phyloP scores from a whole-genome alignment of 2,888 invertebrate genomes.

The Aphrophora alni region DNA sequence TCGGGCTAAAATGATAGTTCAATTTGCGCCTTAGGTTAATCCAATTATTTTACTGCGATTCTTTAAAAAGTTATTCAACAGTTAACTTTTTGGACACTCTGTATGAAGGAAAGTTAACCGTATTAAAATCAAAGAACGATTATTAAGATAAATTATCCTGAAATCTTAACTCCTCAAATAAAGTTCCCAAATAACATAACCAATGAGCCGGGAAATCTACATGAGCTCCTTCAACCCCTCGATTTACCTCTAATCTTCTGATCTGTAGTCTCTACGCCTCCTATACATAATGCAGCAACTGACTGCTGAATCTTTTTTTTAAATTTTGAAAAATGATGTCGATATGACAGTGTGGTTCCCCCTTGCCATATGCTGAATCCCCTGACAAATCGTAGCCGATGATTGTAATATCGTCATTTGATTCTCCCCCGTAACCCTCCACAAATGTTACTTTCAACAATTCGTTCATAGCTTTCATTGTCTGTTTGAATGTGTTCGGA shows the following conservation, averaged over 20 bases:
- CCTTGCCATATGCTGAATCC: not conserved
- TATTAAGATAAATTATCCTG: not conserved
- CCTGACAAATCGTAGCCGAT: conserved; percentile 36
- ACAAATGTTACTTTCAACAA: not conserved
- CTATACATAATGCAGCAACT: conserved; percentile 42
- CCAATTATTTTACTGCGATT: no score
- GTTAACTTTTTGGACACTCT: no score
- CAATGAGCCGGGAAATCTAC: no score
- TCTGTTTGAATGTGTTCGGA: not conserved
- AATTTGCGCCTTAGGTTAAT: no score
- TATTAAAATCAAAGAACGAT: no score
- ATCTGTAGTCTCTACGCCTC: conserved; percentile 25
- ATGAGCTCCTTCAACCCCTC: not conserved
- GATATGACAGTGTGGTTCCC: conserved; percentile 38
- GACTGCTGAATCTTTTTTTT: conserved; percentile 37
- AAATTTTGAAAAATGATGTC: conserved; percentile 46
- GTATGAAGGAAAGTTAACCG: no score
- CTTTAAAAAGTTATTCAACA: no score
- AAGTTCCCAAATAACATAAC: not conserved
- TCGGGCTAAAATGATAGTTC: no score
- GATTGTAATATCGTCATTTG: conserved; percentile 32
- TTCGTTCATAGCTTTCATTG: not conserved
- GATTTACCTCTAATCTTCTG: not conserved
- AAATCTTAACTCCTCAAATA: not conserved
- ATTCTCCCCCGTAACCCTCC: not conserved